Evolutionary conservation across 1,140 invertebrate genomes (phyloP).

Genomic region (Bombyx mori): DNA sequence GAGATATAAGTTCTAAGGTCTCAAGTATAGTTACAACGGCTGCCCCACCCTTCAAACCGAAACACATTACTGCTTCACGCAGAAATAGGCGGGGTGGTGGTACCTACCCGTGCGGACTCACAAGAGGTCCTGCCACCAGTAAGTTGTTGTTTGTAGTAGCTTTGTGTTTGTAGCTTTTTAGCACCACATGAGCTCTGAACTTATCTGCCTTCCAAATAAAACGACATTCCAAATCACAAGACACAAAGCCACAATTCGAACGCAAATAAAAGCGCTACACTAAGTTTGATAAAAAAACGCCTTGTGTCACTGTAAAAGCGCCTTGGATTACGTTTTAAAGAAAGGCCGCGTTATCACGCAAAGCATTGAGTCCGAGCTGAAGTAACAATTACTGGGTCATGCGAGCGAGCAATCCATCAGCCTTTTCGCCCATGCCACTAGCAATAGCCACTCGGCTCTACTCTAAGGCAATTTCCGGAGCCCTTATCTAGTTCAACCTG

Average conservation of each 20-base stretch:
- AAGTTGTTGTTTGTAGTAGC: too few species aligned
- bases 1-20: too few species aligned
- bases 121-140: too few species aligned
- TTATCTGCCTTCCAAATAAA: neutral
- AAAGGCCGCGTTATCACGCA: slow-evolving; percentile 36
- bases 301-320: slow-evolving; percentile 35
- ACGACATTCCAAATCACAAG: neutral
- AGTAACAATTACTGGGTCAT: slow-evolving; percentile 65
- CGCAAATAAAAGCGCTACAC: slow-evolving; percentile 7
- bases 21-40: too few species aligned
- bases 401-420: slow-evolving; percentile 61
- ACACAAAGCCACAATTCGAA: neutral
- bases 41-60: too few species aligned
- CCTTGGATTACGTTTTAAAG: slow-evolving; percentile 34
- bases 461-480: slow-evolving; percentile 65
- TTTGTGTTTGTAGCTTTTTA: neutral
- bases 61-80: too few species aligned
- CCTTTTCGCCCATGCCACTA: slow-evolving; percentile 44
- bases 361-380: slow-evolving; percentile 31
- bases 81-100: too few species aligned
- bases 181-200: neutral
- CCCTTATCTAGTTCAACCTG: slow-evolving; percentile 54
- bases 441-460: slow-evolving; percentile 27
- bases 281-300: slow-evolving; percentile 34
- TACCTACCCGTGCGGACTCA: too few species aligned